Percentiles rank a stretch among this genome's conserved stretches.
phyloP scores from a whole-genome alignment of 2,113 vertebrate genomes.

The Riparia riparia region DNA sequence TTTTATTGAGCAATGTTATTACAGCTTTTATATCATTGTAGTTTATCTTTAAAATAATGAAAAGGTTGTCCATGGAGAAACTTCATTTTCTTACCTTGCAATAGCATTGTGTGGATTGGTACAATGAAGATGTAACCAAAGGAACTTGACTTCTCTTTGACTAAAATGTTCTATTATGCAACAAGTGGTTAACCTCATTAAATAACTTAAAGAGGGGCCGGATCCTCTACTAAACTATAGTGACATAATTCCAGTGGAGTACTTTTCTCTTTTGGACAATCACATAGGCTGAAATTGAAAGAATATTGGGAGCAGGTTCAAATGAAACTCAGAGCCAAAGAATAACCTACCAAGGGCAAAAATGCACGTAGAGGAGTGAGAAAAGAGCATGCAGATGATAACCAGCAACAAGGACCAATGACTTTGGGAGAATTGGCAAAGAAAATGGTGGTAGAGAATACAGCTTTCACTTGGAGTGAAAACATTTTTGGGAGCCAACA shows the following conservation, averaged over 20 bases:
- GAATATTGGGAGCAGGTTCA: not conserved
- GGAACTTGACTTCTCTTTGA: conserved; percentile 15
- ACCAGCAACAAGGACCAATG: not conserved
- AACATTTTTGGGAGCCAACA: conserved; percentile 14
- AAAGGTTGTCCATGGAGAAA: not conserved
- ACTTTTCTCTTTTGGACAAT: not conserved
- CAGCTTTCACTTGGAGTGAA: conserved; percentile 2
- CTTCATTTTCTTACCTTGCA: not conserved
- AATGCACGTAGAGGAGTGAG: not conserved
- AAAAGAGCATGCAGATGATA: not conserved
- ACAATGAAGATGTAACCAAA: not conserved
- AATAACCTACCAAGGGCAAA: not conserved
- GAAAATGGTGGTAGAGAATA: not conserved
- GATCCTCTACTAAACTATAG: not conserved
- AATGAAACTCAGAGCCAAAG: not conserved
- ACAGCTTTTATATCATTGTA: not conserved
- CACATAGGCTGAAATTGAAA: not conserved
- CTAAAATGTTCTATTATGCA: conserved; percentile 42
- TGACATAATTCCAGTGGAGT: not conserved
- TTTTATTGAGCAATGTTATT: not conserved
- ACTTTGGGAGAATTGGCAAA: not conserved
- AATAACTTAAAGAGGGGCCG: not conserved
- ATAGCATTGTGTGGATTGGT: not conserved
- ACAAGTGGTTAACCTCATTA: conserved; percentile 5
- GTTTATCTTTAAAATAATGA: not conserved